Evolutionary conservation across 2,888 invertebrate species (phyloP), one percentile per base, ranked within the genome.

Genomic region (Himalopsyche anomala): DNA sequence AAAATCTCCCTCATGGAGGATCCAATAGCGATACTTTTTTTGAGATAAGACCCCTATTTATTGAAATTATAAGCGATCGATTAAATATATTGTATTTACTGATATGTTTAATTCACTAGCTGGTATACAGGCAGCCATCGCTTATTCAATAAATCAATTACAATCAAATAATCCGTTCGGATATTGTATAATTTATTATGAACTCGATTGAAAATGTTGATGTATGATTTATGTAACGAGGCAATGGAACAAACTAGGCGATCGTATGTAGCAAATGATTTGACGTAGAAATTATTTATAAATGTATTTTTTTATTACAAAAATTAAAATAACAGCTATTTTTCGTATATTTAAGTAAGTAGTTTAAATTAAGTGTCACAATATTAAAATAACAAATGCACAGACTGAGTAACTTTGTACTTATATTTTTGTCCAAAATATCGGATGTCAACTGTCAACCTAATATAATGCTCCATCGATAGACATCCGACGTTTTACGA

Each of bases 71-170:
- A 84, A 80, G 28, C 82, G 83, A 81, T 62, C 38, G 84, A 40
- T 55, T 83, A 83, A 80, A 74, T 69, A 74, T 74, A 74, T 74
- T 74, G 74, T 86, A 84, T 83, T 85, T 87, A 84, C 85, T 51
- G 85, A 85, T 85, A 85, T 38, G 82, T 62, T 55, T 74, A 87
- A 82, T 82, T 54, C 84, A 62, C 45, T 45, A 55, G 74, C 82
- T 42, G 62, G 62, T 84, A 84, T 54, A 81, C 51, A 45, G 81
- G 81, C 38, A 81, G 62, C 51, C 45, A 85, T 82, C 81, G 74
- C 80, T 84, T 62, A 80, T 38, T 56, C 83, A 62, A 85, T 85
- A 87, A 84, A 87, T 85, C 85, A 87, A 87, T 87, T 80, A 82
- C 84, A 87, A 87, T 85, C 51, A 83, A 84, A 83, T 80, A 79